Base-by-base conservation (phyloP, 2,888 invertebrate genomes). In the Ametastegia equiseti region DNA sequence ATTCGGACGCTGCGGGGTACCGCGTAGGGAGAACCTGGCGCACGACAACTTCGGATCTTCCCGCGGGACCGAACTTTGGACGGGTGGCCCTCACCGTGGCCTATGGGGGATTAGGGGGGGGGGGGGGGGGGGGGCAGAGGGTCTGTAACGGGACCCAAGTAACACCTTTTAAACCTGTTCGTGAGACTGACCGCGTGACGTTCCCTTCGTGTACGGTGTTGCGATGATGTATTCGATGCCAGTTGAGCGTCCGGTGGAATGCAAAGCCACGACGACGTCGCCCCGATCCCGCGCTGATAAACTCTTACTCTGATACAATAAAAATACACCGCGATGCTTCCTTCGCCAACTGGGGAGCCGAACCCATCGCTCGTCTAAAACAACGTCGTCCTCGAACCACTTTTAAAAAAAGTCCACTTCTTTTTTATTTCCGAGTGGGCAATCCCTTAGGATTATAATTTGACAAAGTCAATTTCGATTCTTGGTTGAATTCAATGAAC, bases 211-310 rank as follows among this genome's bases (percentile, higher is more conserved):
- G 84, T 85, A 85, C 85, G 83, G 85, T 84, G 86, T 86, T 85
- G 85, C 86, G 86, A 86, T 86, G 86, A 86, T 86, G 84, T 86
- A 86, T 86, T 86, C 85, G 86, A 84, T 86, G 86, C 85, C 86
- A 85, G 84, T 86, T 85, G 86, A 60, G 78, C 83, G 82, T 84
- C 86, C 84, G 84, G 80, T 86, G 86, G 86, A 86, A 86, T 86
- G 84, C 86, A 82, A 60, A 84, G 77, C 85, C 82, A 84, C 84
- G 83, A 86, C 84, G 78, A 75, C 54, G 75, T 75, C 78, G 63
- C 45, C 84, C 85, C 84, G 86, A 86, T 86, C 84, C 83, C 85
- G 83, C 84, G 84, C 86, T 85, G 86, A 86, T 86, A 86, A 86
- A 86, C 86, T 85, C 84, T 86, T 84, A 86, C 84, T 86, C 85